phyloP scores from a whole-genome alignment of 2,797 vertebrate species.

The Naso thynnoides region DNA sequence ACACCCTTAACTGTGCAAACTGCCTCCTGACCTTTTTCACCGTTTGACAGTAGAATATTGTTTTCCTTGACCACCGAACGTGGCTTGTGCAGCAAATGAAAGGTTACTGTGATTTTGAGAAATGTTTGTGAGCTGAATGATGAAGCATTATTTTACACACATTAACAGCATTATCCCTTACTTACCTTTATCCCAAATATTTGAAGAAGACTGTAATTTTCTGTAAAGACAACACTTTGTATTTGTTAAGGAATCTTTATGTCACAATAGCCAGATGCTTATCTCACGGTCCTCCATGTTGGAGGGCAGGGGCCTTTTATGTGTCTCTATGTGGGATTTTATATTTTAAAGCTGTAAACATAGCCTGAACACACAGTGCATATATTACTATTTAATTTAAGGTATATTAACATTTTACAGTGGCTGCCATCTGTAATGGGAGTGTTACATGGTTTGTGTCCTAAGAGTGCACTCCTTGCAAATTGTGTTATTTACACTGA shows the following conservation, averaged over 20 bases:
- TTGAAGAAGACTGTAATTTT: constrained; percentile 14
- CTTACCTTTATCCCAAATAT: constrained; percentile 12
- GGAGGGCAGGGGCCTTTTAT: constrained; percentile 47
- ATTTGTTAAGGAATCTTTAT: not conserved
- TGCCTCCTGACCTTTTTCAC: constrained; percentile 45
- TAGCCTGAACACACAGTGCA: constrained; percentile 31
- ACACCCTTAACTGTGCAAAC: constrained; percentile 36
- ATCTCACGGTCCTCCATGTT: constrained; percentile 50
- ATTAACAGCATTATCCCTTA: too few relatives aligned
- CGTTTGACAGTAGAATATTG: constrained; percentile 22
- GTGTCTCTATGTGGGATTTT: constrained; percentile 44
- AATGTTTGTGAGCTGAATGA: constrained; percentile 1
- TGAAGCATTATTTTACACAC: constrained; percentile 24
- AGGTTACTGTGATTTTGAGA: constrained; percentile 41
- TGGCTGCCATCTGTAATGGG: not conserved
- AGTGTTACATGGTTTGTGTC: constrained; percentile 8
- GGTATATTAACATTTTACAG: constrained; percentile 28
- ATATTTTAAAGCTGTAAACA: constrained; percentile 40
- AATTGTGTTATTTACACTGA: constrained; percentile 17
- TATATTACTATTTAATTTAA: constrained; percentile 37
- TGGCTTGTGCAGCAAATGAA: constrained; percentile 52
- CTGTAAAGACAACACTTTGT: constrained; percentile 14
- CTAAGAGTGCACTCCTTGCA: constrained; percentile 9
- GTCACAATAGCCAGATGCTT: constrained; percentile 19
- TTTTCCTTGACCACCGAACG: constrained; percentile 33